Conservation (phyloP, 2,113 vertebrate genomes). For the Mesitornis unicolor region DNA sequence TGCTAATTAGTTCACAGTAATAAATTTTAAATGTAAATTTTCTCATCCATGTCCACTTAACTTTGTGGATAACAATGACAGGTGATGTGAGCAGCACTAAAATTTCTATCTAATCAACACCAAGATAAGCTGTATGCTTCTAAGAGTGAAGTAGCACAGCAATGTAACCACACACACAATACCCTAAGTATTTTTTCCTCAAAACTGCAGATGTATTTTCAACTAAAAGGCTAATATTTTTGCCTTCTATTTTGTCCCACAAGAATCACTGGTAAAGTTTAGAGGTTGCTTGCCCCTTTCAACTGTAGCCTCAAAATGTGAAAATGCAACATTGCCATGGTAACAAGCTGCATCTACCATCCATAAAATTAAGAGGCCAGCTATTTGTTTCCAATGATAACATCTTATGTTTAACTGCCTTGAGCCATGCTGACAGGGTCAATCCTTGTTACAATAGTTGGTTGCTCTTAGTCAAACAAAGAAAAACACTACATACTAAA, state of each 20-base stretch:
- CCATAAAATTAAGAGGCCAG: slow-evolving; percentile 35
- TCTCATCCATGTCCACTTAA: background rate
- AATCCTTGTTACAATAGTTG: slow-evolving; percentile 5
- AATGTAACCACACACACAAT: rapidly evolving
- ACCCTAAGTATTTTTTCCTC: background rate
- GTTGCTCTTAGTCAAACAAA: slow-evolving; percentile 16
- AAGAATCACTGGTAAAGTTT: slow-evolving; percentile 11
- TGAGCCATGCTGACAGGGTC: background rate
- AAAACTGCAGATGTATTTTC: background rate
- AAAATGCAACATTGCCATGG: slow-evolving; percentile 38
- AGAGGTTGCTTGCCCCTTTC: slow-evolving; percentile 23
- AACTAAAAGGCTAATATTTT: background rate
- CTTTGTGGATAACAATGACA: background rate
- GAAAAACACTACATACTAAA: background rate
- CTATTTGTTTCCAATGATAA: slow-evolving; percentile 34
- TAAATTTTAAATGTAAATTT: background rate
- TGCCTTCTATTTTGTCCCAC: background rate
- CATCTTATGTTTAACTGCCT: slow-evolving; percentile 18
- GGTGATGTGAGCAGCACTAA: background rate
- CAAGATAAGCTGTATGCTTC: background rate
- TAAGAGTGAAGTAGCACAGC: background rate
- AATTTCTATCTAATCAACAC: background rate
- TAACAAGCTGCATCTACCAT: background rate
- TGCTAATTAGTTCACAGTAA: background rate
- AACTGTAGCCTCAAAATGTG: background rate